These are phyloP conservation scores for Lithophane semibrunnea DNA, from an alignment of 2,888 invertebrate species.

Conservation along the genomic window DNA sequence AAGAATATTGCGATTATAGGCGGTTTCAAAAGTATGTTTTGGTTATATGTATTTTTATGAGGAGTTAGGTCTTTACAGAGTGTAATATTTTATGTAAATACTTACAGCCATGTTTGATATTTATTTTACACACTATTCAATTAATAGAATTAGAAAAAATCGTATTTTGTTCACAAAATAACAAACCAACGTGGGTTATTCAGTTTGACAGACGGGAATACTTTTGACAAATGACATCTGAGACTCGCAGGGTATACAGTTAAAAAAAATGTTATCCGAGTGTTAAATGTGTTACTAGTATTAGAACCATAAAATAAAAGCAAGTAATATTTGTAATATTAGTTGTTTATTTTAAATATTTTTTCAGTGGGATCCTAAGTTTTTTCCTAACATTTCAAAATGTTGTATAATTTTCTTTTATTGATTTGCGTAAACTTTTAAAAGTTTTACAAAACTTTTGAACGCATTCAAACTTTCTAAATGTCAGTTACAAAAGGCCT, in stretches of 20 bases:
- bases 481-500: conserved; percentile 83
- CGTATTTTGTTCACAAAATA: conserved; percentile 31
- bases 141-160: neutral
- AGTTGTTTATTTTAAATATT: neutral
- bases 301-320: no score
- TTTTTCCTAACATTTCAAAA: neutral
- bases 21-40: conserved; percentile 30
- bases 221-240: conserved; percentile 49
- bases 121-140: conserved; percentile 1
- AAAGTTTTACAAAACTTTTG: conserved; percentile 58
- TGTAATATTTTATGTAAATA: conserved; percentile 40
- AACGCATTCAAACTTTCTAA: conserved; percentile 86
- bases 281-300: neutral
- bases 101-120: conserved; percentile 81
- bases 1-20: conserved; percentile 8
- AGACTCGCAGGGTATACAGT: neutral
- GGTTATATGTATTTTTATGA: conserved; percentile 37
- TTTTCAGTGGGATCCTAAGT: neutral
- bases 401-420: neutral
- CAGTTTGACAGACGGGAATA: conserved; percentile 22
- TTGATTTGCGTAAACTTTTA: conserved; percentile 10
- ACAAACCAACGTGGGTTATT: conserved; percentile 67
- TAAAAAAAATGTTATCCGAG: neutral
- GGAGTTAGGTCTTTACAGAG: neutral
- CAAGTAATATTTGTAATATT: neutral